Evolutionary conservation across 2,113 vertebrate species (phyloP).

Genomic region (Motacilla alba): DNA sequence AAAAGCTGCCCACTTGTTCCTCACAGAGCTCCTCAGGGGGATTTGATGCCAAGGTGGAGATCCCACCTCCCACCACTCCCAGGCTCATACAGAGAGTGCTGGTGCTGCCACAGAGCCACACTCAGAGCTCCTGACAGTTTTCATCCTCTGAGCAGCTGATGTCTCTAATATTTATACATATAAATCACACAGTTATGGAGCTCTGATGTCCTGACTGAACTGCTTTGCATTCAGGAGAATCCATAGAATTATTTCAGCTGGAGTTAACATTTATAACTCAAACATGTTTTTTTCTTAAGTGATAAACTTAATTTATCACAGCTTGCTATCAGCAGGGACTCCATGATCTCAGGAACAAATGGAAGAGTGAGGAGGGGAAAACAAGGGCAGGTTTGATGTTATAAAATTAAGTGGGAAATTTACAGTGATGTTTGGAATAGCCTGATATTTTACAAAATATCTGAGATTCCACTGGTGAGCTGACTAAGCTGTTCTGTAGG

Average conservation of each 20-base stretch:
- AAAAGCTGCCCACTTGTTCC: fast-evolving
- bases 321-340: neutral
- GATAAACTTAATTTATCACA: neutral
- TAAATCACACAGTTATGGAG: neutral
- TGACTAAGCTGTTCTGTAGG: neutral
- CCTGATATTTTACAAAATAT: neutral
- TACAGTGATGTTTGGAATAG: neutral
- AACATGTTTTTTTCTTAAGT: neutral
- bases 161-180: neutral
- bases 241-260: neutral
- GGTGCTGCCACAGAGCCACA: neutral
- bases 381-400: neutral
- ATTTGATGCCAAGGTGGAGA: fast-evolving
- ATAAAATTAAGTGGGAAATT: neutral
- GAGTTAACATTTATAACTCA: neutral
- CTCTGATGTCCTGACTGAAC: neutral
- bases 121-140: neutral
- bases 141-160: neutral
- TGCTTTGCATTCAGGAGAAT: neutral
- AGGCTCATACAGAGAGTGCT: fast-evolving
- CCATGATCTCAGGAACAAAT: neutral
- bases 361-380: neutral
- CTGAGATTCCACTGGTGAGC: neutral
- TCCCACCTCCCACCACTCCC: fast-evolving
- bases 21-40: too few relatives aligned